phyloP scores from a whole-genome alignment of 2,888 invertebrate species.

The Eudemis profundana region DNA sequence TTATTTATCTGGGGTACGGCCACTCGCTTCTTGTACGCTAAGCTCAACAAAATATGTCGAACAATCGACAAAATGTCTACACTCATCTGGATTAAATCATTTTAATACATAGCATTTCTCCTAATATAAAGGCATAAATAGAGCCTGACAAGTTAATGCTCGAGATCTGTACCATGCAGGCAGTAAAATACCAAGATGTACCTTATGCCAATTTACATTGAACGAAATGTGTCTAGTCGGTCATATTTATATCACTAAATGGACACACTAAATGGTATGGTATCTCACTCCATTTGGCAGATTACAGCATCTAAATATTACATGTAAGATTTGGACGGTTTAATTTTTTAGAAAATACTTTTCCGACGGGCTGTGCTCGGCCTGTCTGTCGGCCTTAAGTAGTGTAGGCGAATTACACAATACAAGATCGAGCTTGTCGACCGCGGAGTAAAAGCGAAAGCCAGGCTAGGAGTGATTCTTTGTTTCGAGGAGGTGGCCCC shows the following conservation, averaged over 20 bases:
- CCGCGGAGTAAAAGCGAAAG: slow-evolving; percentile 67
- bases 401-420: slow-evolving; percentile 31
- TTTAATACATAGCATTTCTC: too few relatives aligned
- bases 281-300: not conserved
- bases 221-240: not conserved
- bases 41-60: too few relatives aligned
- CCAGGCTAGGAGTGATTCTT: slow-evolving; percentile 61
- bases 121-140: too few relatives aligned
- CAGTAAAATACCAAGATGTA: not conserved
- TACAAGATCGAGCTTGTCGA: slow-evolving; percentile 53
- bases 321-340: not conserved
- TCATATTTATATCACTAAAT: not conserved
- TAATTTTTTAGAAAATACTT: not conserved
- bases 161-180: not conserved
- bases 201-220: not conserved
- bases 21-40: too few relatives aligned
- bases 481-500: slow-evolving; percentile 64
- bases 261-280: not conserved
- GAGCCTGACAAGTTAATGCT: too few relatives aligned
- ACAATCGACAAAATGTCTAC: too few relatives aligned
- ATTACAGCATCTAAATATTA: not conserved
- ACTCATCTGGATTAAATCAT: too few relatives aligned
- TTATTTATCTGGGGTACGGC: too few relatives aligned
- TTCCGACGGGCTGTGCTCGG: not conserved
- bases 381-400: slow-evolving; percentile 5